Conservation (phyloP, 2,797 vertebrate species). For the Periparus ater region DNA sequence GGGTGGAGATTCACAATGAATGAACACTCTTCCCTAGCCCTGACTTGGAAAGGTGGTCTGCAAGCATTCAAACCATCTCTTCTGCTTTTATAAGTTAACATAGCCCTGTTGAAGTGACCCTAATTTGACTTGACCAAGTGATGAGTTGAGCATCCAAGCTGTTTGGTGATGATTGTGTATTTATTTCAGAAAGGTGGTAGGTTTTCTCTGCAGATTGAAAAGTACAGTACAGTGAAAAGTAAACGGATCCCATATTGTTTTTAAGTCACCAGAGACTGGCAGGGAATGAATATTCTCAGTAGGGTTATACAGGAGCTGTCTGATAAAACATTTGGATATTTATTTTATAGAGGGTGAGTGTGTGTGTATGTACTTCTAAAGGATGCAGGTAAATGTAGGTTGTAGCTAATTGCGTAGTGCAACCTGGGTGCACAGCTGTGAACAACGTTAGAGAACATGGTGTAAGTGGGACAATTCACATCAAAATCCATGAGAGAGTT, state of each 20-base stretch:
- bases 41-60: neutral
- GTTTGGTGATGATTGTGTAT: neutral
- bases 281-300: neutral
- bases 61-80: neutral
- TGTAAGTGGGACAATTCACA: neutral
- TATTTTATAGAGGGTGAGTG: neutral
- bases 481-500: neutral
- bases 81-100: neutral
- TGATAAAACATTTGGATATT: neutral
- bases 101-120: neutral
- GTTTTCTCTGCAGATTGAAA: neutral
- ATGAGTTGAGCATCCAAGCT: neutral
- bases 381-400: neutral
- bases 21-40: neutral
- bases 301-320: neutral
- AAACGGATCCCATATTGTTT: neutral
- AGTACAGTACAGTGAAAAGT: neutral
- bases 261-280: neutral
- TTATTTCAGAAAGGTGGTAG: neutral
- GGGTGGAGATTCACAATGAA: neutral
- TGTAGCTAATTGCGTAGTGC: neutral
- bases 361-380: neutral
- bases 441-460: neutral
- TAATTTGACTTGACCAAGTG: neutral
- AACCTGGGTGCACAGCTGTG: rapidly evolving